Evolutionary conservation across 2,888 invertebrate genomes (phyloP), one percentile per base, ranked within the genome.

Genomic region (Trisateles emortualis): DNA sequence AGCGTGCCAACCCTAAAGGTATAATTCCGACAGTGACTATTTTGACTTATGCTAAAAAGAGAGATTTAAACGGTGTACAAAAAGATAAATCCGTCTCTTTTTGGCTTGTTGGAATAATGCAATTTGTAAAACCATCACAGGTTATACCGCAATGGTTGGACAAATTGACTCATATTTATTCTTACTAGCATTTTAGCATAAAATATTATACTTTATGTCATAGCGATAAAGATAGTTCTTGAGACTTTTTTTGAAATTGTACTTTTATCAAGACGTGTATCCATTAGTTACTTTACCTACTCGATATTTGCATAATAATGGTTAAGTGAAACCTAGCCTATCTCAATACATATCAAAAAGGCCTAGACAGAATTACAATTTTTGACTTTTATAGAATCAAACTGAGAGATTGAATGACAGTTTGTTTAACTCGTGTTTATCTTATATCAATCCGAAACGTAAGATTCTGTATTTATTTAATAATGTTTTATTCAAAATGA

Each of bases 11-110:
- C 72, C 68, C 53, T 68, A 40, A 36, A 4, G 40, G 14, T 30
- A 39, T 52, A 42, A 14, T 41, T 39, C 33, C 49, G 61, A 46
- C 35, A 10, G 19, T 54, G 43, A 52, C 60, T 56, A 49, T 65
- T 72, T 54, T 35, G 53, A 33, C 29, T 17, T 64, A 52, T 47
- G 50, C 32, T 40, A 53, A 68, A 69, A 63, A 58, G 42, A 60
- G 41, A 64, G 30, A 45, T 43, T 6, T 17, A 41, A 35, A 45
- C 44, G 57, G 41, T 26, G 40, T 9, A 49, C 36, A 59, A 47
- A 50, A 54, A 51, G 40, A 68, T 57, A 52, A 52, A 24, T 26
- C 26, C 41, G 22, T 64, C 54, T 68, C 64, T 44, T 51, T 70
- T 68, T 30, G 14, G 11, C 52, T 11, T n/a, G 35, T 26, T 50